phyloP scores from a whole-genome alignment of 2,888 invertebrate genomes.

The Acleris laterana region DNA sequence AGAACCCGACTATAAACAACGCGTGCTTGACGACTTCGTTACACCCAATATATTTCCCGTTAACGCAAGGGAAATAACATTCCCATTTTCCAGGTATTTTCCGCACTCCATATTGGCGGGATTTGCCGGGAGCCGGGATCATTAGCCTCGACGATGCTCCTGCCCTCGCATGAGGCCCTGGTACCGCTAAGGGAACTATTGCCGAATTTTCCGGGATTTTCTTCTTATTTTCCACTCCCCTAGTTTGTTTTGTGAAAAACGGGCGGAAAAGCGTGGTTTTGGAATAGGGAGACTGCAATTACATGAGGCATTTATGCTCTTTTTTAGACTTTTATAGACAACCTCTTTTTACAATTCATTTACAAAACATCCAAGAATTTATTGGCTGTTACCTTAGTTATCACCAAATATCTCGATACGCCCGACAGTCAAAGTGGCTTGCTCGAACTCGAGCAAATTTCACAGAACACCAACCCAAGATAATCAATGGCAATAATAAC shows the following conservation, averaged over 20 bases:
- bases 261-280: slow-evolving; percentile 37
- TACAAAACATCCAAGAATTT: too few relatives aligned
- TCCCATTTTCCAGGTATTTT: slow-evolving; percentile 80
- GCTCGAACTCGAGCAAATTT: slow-evolving; percentile 13
- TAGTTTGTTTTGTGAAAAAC: slow-evolving; percentile 50
- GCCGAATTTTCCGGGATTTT: slow-evolving; percentile 71
- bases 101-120: slow-evolving; percentile 79
- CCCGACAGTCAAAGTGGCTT: slow-evolving; percentile 9
- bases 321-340: slow-evolving; percentile 11
- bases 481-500: slow-evolving; percentile 64
- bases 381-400: too few relatives aligned
- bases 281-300: slow-evolving; percentile 21
- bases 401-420: too few relatives aligned
- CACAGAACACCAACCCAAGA: slow-evolving; percentile 40
- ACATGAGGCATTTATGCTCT: slow-evolving; percentile 17
- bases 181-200: slow-evolving; percentile 68
- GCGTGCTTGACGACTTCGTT: slow-evolving; percentile 48
- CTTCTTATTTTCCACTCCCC: slow-evolving; percentile 53
- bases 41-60: slow-evolving; percentile 52
- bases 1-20: slow-evolving; percentile 50
- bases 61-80: slow-evolving; percentile 59
- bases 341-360: not conserved
- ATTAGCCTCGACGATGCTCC: slow-evolving; percentile 73
- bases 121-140: slow-evolving; percentile 74
- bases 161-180: slow-evolving; percentile 62